Evolutionary conservation across 2,113 vertebrate genomes (phyloP), one percentile per base, ranked within the genome.

Genomic region (Leptocoma aspasia): DNA sequence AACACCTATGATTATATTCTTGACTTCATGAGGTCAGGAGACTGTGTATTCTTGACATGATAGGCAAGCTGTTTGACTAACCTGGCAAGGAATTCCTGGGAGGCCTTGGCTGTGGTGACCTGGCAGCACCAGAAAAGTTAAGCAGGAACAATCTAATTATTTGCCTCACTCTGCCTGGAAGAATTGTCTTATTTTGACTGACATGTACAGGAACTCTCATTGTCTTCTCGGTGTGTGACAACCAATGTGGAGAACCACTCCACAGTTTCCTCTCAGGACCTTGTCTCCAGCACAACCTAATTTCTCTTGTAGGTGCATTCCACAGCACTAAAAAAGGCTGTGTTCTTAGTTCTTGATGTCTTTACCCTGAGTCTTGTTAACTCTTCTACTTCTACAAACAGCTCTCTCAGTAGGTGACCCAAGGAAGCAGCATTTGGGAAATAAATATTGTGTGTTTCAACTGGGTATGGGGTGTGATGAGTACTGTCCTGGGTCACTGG

Each of bases 281-380:
- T 10, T 26, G 9, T 84, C 31, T 90, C 39, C 33, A 61, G 47
- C n/a, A 57, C 15, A 57, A 15, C 21, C 49, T 73, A 47, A 52
- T 86, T 84, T 73, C 52, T 89, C 20, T 17, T 14, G 1, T 35
- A 64, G 44, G 12, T 26, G 31, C 20, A 49, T 91, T 87, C 61
- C 49, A 64, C 39, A 49, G 26, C 66, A 77, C 26, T 7, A 76
- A 53, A 65, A 69, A 64, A 30, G 5, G 1, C 30, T n/a, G 9
- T 0, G 0, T 2, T 71, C 80, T 69, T 31, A 49, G 28, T 77
- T 82, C 21, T 64, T 6, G 0, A 20, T 68, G 26, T 45, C 24
- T 89, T 61, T 37, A 59, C 19, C 31, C 35, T 7, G 28, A 69
- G 37, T n/a, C 42, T 59, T 88, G 26, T 35, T 41, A 81, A 44